phyloP scores from a whole-genome alignment of 2,888 invertebrate genomes.

The Diaprepes abbreviatus region DNA sequence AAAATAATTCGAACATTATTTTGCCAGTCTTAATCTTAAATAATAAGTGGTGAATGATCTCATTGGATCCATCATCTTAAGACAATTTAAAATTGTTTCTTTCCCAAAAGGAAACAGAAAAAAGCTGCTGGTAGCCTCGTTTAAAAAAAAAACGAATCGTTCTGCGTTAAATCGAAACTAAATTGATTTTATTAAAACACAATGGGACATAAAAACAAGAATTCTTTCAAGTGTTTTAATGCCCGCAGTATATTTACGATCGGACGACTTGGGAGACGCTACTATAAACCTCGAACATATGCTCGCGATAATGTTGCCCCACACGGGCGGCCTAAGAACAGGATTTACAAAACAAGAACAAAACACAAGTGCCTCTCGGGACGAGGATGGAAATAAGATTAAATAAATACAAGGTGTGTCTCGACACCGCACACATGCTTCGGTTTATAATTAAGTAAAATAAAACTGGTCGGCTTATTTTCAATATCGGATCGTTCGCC shows the following conservation, averaged over 20 bases:
- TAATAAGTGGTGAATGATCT: too few species aligned
- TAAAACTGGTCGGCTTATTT: conserved; percentile 45
- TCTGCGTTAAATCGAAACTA: conserved; percentile 16
- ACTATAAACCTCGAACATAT: conserved; percentile 58
- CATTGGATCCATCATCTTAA: too few species aligned
- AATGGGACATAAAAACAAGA: conserved; percentile 29
- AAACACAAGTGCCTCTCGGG: conserved; percentile 43
- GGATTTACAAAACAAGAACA: conserved; percentile 54
- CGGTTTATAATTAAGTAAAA: conserved; percentile 53
- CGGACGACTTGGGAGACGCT: conserved; percentile 54
- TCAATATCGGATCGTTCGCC: conserved; percentile 11
- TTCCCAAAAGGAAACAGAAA: too few species aligned
- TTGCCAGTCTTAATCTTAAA: too few species aligned
- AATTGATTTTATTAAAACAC: conserved; percentile 34
- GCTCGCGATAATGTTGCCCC: conserved; percentile 59
- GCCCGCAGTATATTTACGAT: conserved; percentile 45
- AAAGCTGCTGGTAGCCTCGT: not conserved
- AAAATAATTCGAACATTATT: too few species aligned
- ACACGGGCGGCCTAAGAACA: conserved; percentile 53
- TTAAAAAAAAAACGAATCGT: conserved; percentile 7
- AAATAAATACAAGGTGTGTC: conserved; percentile 61
- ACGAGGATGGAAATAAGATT: conserved; percentile 62
- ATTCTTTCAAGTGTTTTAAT: conserved; percentile 19
- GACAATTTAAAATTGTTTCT: too few species aligned
- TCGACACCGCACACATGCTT: conserved; percentile 48